Conservation (phyloP, 2,797 vertebrate genomes). For the Microctenopoma stevenorrisi region DNA sequence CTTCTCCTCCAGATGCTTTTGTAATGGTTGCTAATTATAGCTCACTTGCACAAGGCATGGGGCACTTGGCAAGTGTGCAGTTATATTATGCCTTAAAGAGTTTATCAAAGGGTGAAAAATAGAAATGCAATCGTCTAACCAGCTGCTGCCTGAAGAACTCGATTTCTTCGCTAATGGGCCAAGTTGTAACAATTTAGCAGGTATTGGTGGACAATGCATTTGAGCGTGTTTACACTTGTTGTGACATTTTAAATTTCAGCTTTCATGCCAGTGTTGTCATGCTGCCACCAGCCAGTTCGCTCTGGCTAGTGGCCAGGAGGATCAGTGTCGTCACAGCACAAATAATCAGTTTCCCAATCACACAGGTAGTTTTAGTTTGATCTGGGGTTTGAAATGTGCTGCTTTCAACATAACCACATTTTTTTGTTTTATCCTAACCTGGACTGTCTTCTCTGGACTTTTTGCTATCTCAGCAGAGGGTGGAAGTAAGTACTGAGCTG, state of each 20-base stretch:
- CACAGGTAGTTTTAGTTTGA: neutral
- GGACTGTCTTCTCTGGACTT: conserved; percentile 48
- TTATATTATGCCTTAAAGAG: conserved; percentile 22
- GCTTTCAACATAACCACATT: conserved; percentile 47
- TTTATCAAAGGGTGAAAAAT: conserved; percentile 48
- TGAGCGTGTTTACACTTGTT: neutral
- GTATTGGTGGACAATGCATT: neutral
- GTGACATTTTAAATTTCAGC: conserved; percentile 1
- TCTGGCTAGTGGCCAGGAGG: neutral
- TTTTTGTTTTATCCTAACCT: conserved; percentile 66
- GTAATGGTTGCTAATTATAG: conserved; percentile 58
- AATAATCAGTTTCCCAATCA: neutral
- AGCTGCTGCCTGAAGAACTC: conserved; percentile 31
- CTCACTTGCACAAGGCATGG: conserved; percentile 6
- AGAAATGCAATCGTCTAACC: conserved; percentile 36
- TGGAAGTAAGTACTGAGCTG: conserved; percentile 66
- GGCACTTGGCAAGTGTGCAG: conserved; percentile 5
- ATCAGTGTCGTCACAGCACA: neutral
- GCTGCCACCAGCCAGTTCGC: neutral
- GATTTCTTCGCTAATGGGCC: conserved; percentile 9
- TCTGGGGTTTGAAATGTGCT: neutral
- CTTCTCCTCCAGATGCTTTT: conserved; percentile 18
- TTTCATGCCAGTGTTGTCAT: conserved; percentile 14
- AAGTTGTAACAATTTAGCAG: conserved; percentile 6
- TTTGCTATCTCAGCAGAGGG: conserved; percentile 61